Percentiles rank a stretch among this genome's conserved stretches.
phyloP scores from a whole-genome alignment of 1,140 invertebrate genomes.

The Dreissena rostriformis region DNA sequence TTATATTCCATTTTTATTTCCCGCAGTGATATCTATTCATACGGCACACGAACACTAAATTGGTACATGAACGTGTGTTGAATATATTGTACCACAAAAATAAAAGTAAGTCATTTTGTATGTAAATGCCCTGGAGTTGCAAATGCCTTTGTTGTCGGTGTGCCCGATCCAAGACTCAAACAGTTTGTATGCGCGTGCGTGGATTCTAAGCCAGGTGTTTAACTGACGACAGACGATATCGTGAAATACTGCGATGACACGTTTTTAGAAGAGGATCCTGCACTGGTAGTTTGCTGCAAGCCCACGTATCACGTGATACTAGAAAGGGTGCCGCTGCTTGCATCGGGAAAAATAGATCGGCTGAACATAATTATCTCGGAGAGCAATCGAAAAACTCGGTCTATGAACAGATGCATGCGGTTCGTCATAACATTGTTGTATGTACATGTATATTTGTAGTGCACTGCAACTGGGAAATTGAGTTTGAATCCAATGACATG shows the following conservation, averaged over 20 bases:
- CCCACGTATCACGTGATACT: conserved; percentile 33
- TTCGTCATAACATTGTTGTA: no score
- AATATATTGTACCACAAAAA: no score
- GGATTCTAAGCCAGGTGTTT: neutral
- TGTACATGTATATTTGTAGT: no score
- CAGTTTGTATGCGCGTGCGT: conserved; percentile 48
- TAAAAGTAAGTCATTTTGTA: no score
- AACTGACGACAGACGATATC: conserved; percentile 15
- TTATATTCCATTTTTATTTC: no score
- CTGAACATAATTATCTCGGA: neutral
- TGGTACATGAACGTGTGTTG: no score
- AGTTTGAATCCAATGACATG: no score
- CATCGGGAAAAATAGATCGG: conserved; percentile 32
- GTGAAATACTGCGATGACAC: conserved; percentile 28
- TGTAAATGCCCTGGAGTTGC: conserved; percentile 16
- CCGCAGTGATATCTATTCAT: no score
- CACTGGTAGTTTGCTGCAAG: neutral
- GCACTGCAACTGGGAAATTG: no score
- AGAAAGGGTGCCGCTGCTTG: conserved; percentile 15
- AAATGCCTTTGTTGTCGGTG: conserved; percentile 44
- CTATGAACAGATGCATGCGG: neutral
- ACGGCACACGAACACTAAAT: no score
- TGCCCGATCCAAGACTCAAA: conserved; percentile 35
- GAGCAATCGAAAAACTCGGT: conserved; percentile 19
- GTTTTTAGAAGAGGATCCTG: conserved; percentile 29